phyloP scores from a whole-genome alignment of 2,888 invertebrate genomes.

The Digitonthophagus gazella region DNA sequence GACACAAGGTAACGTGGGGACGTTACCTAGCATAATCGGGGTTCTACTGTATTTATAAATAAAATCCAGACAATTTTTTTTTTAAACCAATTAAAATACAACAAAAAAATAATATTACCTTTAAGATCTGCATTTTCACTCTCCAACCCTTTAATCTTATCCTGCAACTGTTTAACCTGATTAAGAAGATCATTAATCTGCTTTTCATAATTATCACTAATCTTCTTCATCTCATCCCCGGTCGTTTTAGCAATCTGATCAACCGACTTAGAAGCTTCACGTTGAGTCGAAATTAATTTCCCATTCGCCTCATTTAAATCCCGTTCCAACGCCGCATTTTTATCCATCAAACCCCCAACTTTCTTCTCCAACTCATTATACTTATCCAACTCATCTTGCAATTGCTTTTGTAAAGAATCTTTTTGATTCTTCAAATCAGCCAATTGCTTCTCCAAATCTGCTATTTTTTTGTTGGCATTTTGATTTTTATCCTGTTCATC shows the following conservation, averaged over 20 bases:
- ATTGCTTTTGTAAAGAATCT: constrained; percentile 23
- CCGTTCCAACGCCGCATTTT: constrained; percentile 1
- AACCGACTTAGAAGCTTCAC: constrained; percentile 16
- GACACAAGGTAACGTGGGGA: no score
- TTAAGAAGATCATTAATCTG: constrained; percentile 28
- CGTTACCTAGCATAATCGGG: no score
- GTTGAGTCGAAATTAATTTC: constrained; percentile 4
- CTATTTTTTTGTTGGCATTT: constrained; percentile 19
- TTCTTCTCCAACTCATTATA: constrained; percentile 6
- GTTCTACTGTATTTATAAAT: no score
- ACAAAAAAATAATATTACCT: no score
- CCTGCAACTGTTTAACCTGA: constrained; percentile 28
- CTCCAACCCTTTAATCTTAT: constrained; percentile 27
- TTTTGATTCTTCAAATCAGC: constrained; percentile 26
- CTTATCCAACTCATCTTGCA: constrained; percentile 29
- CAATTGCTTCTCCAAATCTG: constrained; percentile 9
- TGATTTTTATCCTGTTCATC: constrained; percentile 19
- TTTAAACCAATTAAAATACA: no score
- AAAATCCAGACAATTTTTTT: no score
- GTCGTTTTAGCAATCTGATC: constrained; percentile 14
- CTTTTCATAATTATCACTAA: constrained; percentile 23
- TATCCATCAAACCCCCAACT: constrained; percentile 10
- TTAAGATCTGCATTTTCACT: constrained; percentile 36
- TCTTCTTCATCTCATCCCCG: constrained; percentile 22
- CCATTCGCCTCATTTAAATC: not conserved